Evolutionary conservation across 2,113 vertebrate species (phyloP), one percentile per base, ranked within the genome.

Genomic region (Corynorhinus townsendii): DNA sequence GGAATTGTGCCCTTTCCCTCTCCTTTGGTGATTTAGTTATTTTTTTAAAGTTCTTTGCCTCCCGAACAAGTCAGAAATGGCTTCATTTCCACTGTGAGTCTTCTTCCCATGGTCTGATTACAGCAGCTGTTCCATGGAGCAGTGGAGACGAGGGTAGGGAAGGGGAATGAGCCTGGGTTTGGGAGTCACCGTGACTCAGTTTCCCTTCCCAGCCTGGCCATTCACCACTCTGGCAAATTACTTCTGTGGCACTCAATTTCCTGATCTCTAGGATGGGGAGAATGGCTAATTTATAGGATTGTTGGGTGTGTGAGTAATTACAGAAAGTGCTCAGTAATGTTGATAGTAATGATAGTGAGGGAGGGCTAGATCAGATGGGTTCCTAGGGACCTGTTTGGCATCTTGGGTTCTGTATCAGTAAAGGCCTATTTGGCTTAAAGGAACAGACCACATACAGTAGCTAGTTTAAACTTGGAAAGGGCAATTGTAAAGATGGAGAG

Each of bases 361-460:
- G 64, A 8, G 11, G 66, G 8, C 47, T 86, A 1, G 38, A 28
- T 73, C 16, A 1, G 17, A 19, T 91, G 69, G 43, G n/a, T 71
- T 35, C 30, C 7, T 16, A 38, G 54, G 80, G 35, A 59, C 30
- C 49, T 14, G 40, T 73, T 52, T 77, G 45, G 62, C 45, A 84
- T 81, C 40, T n/a, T 43, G n/a, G 54, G 43, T 89, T 95, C 72
- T 89, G 12, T 83, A n/a, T 91, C 76, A 79, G 89, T 77, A 14
- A 81, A 66, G 12, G 11, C 10, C 28, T 66, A 69, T 92, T 82
- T 90, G 79, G 22, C 68, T 82, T 95, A 80, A 94, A 90, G 84
- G 49, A 93, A 83, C 9, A 88, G 73, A 68, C 22, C 40, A 6
- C 12, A 15, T 89, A 11, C 43, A 66, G 16, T 43, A 47, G 71